phyloP scores from a whole-genome alignment of 2,797 vertebrate species.

The Phataginus tricuspis region DNA sequence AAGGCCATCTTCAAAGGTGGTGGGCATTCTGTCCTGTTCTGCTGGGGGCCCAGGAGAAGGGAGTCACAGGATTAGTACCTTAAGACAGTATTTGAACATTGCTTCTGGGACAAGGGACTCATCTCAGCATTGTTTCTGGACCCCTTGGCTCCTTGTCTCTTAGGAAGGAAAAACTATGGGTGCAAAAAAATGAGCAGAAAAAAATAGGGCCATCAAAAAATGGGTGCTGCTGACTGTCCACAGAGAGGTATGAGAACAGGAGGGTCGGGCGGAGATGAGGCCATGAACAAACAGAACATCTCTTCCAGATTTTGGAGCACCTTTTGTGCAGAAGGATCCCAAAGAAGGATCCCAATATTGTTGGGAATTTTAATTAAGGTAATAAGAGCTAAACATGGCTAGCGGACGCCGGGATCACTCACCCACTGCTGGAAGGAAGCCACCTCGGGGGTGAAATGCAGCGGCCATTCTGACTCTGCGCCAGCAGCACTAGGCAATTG shows the following conservation, averaged over 20 bases:
- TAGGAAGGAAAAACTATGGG: neutral
- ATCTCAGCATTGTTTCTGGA: neutral
- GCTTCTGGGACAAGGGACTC: neutral
- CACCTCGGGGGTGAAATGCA: constrained; percentile 70
- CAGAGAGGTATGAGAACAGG: neutral
- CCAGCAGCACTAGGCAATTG: constrained; percentile 76
- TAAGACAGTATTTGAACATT: neutral
- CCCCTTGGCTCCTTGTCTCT: constrained; percentile 12
- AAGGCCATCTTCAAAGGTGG: neutral
- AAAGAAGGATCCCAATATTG: neutral
- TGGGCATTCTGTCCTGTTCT: neutral
- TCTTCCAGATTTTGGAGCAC: neutral
- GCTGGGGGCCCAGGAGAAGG: neutral
- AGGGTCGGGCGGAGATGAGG: neutral
- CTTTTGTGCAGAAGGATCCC: constrained; percentile 69
- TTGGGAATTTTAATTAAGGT: neutral
- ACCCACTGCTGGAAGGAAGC: constrained; percentile 78
- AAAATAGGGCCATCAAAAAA: neutral
- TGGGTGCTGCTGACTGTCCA: neutral
- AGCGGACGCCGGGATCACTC: constrained; percentile 71
- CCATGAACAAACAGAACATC: constrained; percentile 18
- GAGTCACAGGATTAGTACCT: neutral
- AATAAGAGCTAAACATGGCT: neutral
- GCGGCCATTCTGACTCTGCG: constrained; percentile 78
- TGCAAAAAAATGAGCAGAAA: neutral